These are phyloP conservation scores for Melitaea cinxia DNA, from an alignment of 1,140 invertebrate genomes.

Conservation along the genomic window DNA sequence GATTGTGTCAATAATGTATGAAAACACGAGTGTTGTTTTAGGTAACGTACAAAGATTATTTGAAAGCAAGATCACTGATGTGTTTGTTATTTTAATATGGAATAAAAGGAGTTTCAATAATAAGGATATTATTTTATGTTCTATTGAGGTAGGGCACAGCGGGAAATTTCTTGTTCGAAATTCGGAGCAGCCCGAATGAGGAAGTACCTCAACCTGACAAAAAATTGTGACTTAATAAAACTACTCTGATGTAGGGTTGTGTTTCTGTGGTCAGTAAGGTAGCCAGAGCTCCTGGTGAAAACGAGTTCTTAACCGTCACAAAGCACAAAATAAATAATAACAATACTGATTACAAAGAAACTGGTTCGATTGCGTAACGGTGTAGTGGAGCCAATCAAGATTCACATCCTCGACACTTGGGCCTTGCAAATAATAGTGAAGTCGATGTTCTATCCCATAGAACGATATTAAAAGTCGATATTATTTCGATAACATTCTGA, in stretches of 20 bases:
- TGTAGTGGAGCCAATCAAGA: slow-evolving; percentile 14
- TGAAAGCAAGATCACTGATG: not conserved
- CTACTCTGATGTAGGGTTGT: too few species aligned
- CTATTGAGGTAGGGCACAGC: not conserved
- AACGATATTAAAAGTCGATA: not conserved
- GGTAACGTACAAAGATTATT: not conserved
- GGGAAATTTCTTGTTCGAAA: too few species aligned
- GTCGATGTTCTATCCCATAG: not conserved
- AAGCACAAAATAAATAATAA: slow-evolving; percentile 4
- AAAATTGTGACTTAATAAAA: too few species aligned
- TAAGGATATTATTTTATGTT: not conserved
- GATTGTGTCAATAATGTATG: not conserved
- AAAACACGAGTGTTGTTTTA: slow-evolving; percentile 15
- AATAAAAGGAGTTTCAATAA: not conserved
- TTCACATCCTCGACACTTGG: slow-evolving; percentile 7
- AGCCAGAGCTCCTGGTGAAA: not conserved
- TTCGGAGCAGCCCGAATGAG: too few species aligned
- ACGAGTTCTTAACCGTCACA: not conserved
- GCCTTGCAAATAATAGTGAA: slow-evolving; percentile 10
- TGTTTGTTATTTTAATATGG: slow-evolving; percentile 4
- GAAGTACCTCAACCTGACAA: too few species aligned
- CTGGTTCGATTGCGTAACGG: slow-evolving; percentile 1
- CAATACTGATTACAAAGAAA: slow-evolving; percentile 10
- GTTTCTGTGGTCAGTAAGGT: too few species aligned
- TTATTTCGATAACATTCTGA: too few species aligned